Base-by-base conservation (phyloP, 2,797 vertebrate genomes). In the Catamblyrhynchus diadema region DNA sequence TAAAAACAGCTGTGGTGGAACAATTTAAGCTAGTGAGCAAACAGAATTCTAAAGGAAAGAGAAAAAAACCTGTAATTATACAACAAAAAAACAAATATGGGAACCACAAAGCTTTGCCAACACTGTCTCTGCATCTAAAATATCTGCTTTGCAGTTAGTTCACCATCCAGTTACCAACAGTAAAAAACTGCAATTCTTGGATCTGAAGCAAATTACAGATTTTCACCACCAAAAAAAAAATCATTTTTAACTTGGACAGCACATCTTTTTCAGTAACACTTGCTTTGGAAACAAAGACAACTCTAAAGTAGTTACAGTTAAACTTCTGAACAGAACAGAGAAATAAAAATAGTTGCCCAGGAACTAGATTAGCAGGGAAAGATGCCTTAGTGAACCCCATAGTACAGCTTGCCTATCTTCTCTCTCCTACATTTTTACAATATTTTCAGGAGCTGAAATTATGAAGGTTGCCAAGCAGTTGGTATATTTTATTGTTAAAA, bases 1-100 rank as follows among this genome's bases (percentile, higher is more conserved):
- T 98, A 90, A 66, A 84, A 94, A 93, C 91, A 91, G 84, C 90
- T 95, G 91, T 91, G 57, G 33, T 65, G 44, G 90, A 95, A 90
- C 65, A 94, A 89, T 82, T 88, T 71, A 72, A 92, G 44, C 77
- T 41, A 85, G 86, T 64, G 81, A 94, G 86, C 61, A 90, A 95
- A 95, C 56, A 85, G 74, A 92, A 94, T 33, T 80, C 64, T 64
- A 85, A 74, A 92, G 61, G 14, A 87, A 91, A 71, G 28, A 16
- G 32, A 53, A 83, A 94, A 91, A 81, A 79, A 2, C 61, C 84
- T 81, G 50, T 51, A 94, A 95, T 95, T 95, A 95, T 53, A 87
- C 23, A 95, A 92, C 67, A 96, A 86, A 91, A 89, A 94, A 86
- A 45, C 8, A 94, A 95, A 92, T 71, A 92, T 28, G 61, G 28